Evolutionary conservation across 2,113 vertebrate genomes (phyloP), one percentile per base, ranked within the genome.

Genomic region (Lynx canadensis): DNA sequence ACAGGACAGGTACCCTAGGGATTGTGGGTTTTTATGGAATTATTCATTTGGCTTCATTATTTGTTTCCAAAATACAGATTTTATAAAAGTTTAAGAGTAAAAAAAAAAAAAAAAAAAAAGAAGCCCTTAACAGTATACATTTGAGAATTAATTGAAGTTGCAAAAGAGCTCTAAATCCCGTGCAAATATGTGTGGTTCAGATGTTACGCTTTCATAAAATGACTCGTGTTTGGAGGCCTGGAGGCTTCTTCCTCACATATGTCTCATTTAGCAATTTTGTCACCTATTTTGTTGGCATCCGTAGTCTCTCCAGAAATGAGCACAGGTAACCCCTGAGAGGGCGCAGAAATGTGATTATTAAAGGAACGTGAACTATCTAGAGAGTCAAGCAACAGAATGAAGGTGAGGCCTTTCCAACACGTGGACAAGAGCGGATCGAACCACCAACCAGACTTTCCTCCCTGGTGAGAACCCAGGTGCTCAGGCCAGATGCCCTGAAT

Each of bases 231-330:
- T 66, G 74, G 45, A 94, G 74, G 85, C 57, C 71, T 65, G 57
- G 88, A 57, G 25, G 52, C 84, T 57, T 91, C 55, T 55, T 96
- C 93, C 48, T 96, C 76, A 60, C 52, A 27, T 41, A 52, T 12
- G 55, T 90, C 76, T 93, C n/a, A 50, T 25, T 86, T 33, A 33
- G 80, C 6, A 23, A 83, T 95, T 93, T 19, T 83, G 87, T 74
- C n/a, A 91, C 14, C 60, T 36, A 15, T 48, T 95, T 71, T 80
- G 36, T 41, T 29, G 86, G 50, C 85, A 81, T 93, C 65, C 36
- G 71, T 71, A 78, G n/a, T 96, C 76, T 90, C 33, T 83, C 90
- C 65, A 91, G 86, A 76, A 95, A 74, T 29, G 60, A 95, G 88
- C 73, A 73, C n/a, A 60, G 92, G 52, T 23, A 57, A 41, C 18